A percentile compares a stretch with the other conserved stretches of the same genome.
These are phyloP conservation scores for Julus scandinavius DNA, from an alignment of 2,888 invertebrate species.

Conservation along the genomic window DNA sequence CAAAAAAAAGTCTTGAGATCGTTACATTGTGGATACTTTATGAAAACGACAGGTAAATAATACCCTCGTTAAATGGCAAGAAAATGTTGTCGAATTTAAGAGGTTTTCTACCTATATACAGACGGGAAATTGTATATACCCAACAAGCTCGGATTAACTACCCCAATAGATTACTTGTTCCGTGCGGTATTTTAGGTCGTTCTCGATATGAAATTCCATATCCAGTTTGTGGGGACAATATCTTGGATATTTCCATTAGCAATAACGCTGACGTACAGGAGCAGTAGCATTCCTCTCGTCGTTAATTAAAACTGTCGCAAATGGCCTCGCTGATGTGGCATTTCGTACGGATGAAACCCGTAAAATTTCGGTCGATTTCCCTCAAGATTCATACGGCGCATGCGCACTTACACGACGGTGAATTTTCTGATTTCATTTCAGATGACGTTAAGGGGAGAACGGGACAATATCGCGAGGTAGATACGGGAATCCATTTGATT, in stretches of 20 bases:
- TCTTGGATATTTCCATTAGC: neutral
- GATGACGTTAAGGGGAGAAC: neutral
- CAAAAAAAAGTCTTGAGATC: too few relatives aligned
- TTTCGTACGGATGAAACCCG: constrained; percentile 8
- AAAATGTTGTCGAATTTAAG: too few relatives aligned
- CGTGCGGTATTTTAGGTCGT: neutral
- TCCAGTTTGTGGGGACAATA: neutral
- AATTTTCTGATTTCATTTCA: constrained; percentile 31
- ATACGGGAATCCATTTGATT: neutral
- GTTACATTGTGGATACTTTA: too few relatives aligned
- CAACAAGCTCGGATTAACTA: neutral
- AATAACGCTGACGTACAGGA: constrained; percentile 9
- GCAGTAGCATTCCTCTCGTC: constrained; percentile 23
- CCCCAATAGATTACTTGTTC: neutral
- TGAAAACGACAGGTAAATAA: too few relatives aligned
- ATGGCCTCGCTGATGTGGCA: constrained; percentile 22
- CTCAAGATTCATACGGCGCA: neutral
- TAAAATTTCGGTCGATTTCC: constrained; percentile 3
- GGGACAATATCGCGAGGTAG: neutral
- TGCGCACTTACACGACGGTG: neutral
- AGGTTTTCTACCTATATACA: too few relatives aligned
- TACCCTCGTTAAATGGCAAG: too few relatives aligned
- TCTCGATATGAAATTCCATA: neutral
- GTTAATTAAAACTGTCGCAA: constrained; percentile 33
- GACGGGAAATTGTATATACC: neutral